Conservation (phyloP, 2,888 invertebrate species). For the Sesamia inferens region DNA sequence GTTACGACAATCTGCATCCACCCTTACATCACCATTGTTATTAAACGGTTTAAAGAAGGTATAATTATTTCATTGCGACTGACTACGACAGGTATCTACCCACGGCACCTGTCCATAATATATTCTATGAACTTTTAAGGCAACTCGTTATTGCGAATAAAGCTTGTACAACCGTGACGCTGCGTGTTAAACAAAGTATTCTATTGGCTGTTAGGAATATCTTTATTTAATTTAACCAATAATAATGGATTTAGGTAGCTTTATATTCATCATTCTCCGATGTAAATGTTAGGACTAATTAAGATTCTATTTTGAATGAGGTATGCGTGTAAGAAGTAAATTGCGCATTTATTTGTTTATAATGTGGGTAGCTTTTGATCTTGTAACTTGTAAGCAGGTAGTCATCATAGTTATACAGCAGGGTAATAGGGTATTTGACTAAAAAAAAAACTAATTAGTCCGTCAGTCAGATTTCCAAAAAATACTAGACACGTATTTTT, state of each 20-base stretch:
- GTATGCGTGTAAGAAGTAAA: conserved; percentile 60
- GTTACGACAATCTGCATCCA: not conserved
- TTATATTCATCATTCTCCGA: conserved; percentile 26
- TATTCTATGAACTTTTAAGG: conserved; percentile 63
- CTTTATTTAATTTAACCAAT: conserved; percentile 47
- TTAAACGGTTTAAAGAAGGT: conserved; percentile 37
- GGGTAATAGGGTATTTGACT: no score
- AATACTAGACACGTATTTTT: no score
- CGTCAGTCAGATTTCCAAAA: no score
- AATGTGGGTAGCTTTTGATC: conserved; percentile 50
- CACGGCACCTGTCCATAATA: conserved; percentile 61
- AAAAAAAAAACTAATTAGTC: no score
- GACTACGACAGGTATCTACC: conserved; percentile 53
- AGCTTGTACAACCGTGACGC: conserved; percentile 38
- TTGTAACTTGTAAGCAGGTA: conserved; percentile 25
- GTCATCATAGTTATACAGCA: not conserved
- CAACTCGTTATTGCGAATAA: conserved; percentile 61
- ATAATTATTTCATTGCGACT: conserved; percentile 55
- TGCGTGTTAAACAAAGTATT: conserved; percentile 20
- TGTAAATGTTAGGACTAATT: conserved; percentile 56
- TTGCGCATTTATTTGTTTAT: conserved; percentile 49
- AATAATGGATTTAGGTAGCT: conserved; percentile 18
- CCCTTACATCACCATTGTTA: conserved; percentile 25
- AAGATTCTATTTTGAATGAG: conserved; percentile 54
- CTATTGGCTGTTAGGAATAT: conserved; percentile 46